These are phyloP conservation scores for Nyctibius bracteatus DNA, from an alignment of 2,113 vertebrate genomes.

Conservation along the genomic window DNA sequence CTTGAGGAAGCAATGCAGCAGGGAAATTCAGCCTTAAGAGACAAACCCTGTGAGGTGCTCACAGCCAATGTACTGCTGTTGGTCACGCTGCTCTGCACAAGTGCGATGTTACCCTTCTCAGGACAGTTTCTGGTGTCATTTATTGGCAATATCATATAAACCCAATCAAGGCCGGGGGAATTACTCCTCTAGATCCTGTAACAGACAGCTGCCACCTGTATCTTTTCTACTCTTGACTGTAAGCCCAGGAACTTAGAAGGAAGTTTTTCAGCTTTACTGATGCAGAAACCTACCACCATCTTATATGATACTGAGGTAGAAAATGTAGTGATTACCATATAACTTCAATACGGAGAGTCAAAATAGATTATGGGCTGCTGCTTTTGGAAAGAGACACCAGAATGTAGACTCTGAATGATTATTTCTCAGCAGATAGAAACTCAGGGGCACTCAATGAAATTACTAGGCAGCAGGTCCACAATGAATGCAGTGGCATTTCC, in stretches of 20 bases:
- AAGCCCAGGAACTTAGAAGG: background rate
- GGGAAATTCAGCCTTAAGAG: background rate
- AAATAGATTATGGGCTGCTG: background rate
- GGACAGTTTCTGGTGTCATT: background rate
- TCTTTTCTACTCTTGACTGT: background rate
- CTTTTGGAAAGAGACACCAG: background rate
- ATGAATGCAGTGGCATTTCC: background rate
- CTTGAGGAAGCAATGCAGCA: background rate
- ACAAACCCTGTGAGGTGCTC: background rate
- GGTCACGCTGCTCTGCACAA: fast-evolving
- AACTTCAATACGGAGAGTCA: background rate
- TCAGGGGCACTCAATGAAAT: background rate
- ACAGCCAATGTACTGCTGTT: fast-evolving
- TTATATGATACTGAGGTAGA: background rate
- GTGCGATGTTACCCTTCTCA: background rate
- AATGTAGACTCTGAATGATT: background rate
- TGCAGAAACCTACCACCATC: background rate
- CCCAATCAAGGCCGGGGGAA: background rate
- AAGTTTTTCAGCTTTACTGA: background rate
- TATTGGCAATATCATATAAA: background rate
- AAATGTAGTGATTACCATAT: background rate
- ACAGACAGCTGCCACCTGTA: fast-evolving
- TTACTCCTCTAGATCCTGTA: background rate
- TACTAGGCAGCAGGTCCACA: background rate
- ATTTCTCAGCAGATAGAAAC: background rate